These are phyloP conservation scores for Carcharodon carcharias DNA, from an alignment of 2,797 vertebrate genomes.

Conservation along the genomic window DNA sequence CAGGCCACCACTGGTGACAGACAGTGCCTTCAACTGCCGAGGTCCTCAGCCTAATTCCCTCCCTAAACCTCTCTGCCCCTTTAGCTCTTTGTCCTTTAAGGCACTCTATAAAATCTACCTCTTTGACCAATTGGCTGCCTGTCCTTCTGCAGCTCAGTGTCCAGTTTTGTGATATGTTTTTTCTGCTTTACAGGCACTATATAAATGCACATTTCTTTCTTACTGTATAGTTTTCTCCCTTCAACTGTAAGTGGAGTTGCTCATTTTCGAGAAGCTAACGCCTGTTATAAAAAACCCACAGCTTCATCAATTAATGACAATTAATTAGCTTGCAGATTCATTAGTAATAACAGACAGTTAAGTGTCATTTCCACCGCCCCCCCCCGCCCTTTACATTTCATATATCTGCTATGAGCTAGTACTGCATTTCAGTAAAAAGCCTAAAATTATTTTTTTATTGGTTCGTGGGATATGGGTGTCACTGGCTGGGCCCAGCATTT, in stretches of 20 bases:
- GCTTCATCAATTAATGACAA: neutral
- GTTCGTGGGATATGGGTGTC: no score
- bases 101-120: neutral
- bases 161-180: neutral
- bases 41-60: neutral
- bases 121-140: neutral
- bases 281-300: neutral
- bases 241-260: neutral
- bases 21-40: neutral
- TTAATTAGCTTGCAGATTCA: neutral
- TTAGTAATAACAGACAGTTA: neutral
- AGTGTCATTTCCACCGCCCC: neutral
- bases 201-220: neutral
- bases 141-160: neutral
- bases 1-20: no score
- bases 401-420: no score
- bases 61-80: neutral
- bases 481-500: no score
- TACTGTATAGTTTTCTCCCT: neutral
- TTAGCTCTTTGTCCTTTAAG: neutral
- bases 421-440: neutral
- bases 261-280: neutral
- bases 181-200: neutral
- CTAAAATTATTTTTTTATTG: no score
- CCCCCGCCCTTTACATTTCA: fast-evolving